These are phyloP conservation scores for Montipora capitata DNA, from an alignment of 92 coral and sea anemone species.

Conservation along the genomic window DNA sequence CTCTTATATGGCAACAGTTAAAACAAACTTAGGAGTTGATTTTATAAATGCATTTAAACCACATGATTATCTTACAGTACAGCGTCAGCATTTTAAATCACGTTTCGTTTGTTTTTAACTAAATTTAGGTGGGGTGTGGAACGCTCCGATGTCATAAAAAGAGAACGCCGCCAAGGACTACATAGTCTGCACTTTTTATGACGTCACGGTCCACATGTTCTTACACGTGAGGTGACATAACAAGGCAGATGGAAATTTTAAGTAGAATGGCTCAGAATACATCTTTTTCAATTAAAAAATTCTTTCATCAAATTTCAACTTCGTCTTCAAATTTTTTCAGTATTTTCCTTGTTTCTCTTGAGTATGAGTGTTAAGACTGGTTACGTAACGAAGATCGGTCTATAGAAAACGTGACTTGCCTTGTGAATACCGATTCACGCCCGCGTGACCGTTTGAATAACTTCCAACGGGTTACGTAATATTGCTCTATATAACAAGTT, in stretches of 20 bases:
- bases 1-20: no score
- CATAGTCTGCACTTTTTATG: background rate
- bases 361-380: background rate
- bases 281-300: background rate
- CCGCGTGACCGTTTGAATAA: background rate
- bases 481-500: background rate
- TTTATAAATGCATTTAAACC: no score
- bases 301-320: background rate
- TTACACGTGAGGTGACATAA: slow-evolving; percentile 6
- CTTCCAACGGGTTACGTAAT: background rate
- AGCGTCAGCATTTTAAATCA: no score
- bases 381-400: background rate
- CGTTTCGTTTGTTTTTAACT: no score
- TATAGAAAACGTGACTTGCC: background rate
- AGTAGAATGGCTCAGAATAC: no score
- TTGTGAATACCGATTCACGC: background rate
- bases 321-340: background rate
- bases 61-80: no score
- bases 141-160: no score
- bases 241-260: background rate
- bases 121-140: no score
- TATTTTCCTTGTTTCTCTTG: no score
- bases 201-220: background rate
- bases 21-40: no score
- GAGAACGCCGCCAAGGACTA: no score